Base-by-base conservation (phyloP, 2,888 invertebrate species). In the Drosophila formosana region DNA sequence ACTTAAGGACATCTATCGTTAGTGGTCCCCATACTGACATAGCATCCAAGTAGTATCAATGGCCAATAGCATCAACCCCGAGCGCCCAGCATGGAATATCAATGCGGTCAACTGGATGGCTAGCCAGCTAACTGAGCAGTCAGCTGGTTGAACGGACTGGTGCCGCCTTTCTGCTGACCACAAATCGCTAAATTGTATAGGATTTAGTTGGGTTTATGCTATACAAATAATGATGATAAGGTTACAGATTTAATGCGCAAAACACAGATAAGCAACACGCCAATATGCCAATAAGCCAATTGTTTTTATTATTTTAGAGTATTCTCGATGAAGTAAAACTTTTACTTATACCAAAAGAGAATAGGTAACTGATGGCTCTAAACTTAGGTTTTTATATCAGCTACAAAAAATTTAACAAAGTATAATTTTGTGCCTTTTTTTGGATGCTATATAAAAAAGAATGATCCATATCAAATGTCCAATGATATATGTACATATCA, bases 1-100 rank as follows among this genome's bases (percentile, higher is more conserved):
- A 82, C 88, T 86, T 86, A 78, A 85, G 89, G 82, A 80, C 89
- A 85, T 81, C 82, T 76, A 75, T 85, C 83, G 85, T 85, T 88
- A 88, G 89, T 82, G 72, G 70, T 67, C 49, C 52, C 52, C 66
- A 13, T 43, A 47, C 18, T 43, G 47, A 51, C 32, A 25, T 57
- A 63, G 50, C 60, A 60, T 57, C 56, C 58, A 62, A 78, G 56
- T 70, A 75, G 74, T 78, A 71, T 88, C 84, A 87, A 82, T 87
- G 84, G 75, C 80, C 85, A 87, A 80, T 80, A 73, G 87, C 85
- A 89, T 88, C 87, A 88, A 75, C 78, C 58, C 70, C 67, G 66
- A 71, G 75, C 71, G 63, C 84, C 87, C 72, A 73, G 85, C 80
- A 60, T 75, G 72, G 85, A 84, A 86, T 86, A 89, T 84, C 89